These are phyloP conservation scores for Enchytraeus crypticus DNA, from an alignment of 2,888 invertebrate genomes.

Conservation along the genomic window DNA sequence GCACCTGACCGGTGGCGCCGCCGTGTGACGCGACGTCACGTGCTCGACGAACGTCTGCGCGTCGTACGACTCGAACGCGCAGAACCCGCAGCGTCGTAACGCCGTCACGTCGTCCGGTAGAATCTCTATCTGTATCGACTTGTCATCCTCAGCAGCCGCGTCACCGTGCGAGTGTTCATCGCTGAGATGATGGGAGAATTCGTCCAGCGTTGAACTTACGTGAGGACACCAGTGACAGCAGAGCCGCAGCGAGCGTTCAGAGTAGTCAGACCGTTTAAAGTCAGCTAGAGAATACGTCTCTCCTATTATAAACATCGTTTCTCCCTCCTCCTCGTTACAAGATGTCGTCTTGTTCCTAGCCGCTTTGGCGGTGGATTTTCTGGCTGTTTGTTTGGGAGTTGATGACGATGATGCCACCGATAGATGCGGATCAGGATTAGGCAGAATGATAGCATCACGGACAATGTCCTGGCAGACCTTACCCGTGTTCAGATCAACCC, in stretches of 20 bases:
- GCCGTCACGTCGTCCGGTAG: slow-evolving; percentile 5
- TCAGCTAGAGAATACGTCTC: neutral
- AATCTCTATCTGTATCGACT: neutral
- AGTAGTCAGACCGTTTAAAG: neutral
- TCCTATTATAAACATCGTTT: neutral
- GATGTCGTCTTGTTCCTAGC: no score
- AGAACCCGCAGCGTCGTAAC: slow-evolving; percentile 15
- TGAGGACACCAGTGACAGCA: slow-evolving; percentile 13
- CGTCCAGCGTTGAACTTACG: neutral
- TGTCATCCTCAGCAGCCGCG: neutral
- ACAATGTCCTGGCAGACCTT: neutral
- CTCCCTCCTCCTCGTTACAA: no score
- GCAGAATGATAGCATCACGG: neutral
- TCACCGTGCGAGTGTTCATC: slow-evolving; percentile 2
- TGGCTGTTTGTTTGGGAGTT: slow-evolving; percentile 1
- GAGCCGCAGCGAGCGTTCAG: neutral
- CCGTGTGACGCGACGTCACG: slow-evolving; percentile 3
- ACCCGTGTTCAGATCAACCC: slow-evolving; percentile 15
- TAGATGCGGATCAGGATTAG: neutral
- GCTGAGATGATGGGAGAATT: slow-evolving; percentile 8
- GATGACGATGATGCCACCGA: neutral
- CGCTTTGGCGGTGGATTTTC: slow-evolving; percentile 5
- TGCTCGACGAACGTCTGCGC: slow-evolving; percentile 5
- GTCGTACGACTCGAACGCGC: slow-evolving; percentile 13
- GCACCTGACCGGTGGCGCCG: slow-evolving; percentile 3